Conservation (phyloP, 2,113 vertebrate genomes). For the Uria aalge region DNA sequence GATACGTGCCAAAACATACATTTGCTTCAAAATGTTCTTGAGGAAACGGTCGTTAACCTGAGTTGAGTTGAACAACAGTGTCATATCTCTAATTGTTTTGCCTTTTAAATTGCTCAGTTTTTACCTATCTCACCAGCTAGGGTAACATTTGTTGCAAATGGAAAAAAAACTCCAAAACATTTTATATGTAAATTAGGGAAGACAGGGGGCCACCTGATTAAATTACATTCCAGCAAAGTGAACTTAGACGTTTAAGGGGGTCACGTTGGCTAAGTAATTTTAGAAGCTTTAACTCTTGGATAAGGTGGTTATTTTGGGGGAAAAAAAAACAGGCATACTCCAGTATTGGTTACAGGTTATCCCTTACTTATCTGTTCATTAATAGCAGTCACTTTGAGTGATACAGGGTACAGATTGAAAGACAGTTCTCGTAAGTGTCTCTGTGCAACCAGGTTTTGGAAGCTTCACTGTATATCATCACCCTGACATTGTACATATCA, state of each 20-base stretch:
- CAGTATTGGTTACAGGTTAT: background rate
- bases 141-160: background rate
- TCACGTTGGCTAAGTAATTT: background rate
- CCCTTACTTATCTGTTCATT: background rate
- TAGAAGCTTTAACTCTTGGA: background rate
- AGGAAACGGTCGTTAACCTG: background rate
- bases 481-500: background rate
- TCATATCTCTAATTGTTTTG: background rate
- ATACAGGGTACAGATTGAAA: background rate
- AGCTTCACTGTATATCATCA: background rate
- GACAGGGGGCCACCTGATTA: background rate
- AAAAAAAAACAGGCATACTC: background rate
- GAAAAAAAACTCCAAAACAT: background rate
- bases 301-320: background rate
- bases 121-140: background rate
- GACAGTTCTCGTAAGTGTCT: background rate
- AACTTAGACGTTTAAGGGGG: background rate
- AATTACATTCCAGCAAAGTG: slow-evolving; percentile 12
- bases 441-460: background rate
- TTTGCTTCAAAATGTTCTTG: background rate
- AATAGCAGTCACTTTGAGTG: background rate
- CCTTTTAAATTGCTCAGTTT: background rate
- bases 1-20: background rate
- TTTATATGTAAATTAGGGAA: background rate
- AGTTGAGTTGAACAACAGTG: background rate